Conservation (phyloP, 1,140 invertebrate genomes). For the Dolichoris vasculosae region DNA sequence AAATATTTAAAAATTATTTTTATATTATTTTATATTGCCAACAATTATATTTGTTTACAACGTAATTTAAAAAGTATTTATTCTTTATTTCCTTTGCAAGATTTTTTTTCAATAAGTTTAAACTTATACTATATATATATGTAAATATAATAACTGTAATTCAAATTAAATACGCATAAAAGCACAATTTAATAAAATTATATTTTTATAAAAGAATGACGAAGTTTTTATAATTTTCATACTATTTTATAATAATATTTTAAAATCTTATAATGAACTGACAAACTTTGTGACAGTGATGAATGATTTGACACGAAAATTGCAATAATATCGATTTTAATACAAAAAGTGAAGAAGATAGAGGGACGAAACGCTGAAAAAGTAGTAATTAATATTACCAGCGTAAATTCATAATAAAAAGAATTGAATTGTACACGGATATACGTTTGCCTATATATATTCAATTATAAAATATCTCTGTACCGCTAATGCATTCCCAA, state of each 20-base stretch:
- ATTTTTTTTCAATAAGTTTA: no score
- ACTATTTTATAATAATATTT: not conserved
- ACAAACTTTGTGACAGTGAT: conserved; percentile 7
- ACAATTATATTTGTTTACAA: no score
- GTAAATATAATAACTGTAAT: no score
- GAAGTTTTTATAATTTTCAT: no score
- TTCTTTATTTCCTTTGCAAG: no score
- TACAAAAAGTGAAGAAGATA: not conserved
- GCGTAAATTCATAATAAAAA: not conserved
- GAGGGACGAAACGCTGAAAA: not conserved
- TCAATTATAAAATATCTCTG: conserved; percentile 24
- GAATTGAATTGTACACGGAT: not conserved
- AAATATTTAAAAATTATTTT: not conserved
- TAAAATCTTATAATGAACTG: not conserved
- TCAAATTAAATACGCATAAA: no score
- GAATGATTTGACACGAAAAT: not conserved
- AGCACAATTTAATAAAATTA: no score
- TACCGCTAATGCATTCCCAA: not conserved
- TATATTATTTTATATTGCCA: no score
- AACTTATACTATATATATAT: no score
- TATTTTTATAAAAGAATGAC: no score
- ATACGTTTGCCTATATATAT: not conserved
- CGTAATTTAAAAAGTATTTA: no score
- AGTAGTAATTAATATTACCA: not conserved
- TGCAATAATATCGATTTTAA: conserved; percentile 17